Conservation (phyloP, 2,797 vertebrate species). For the Pseudomugil tenellus region DNA sequence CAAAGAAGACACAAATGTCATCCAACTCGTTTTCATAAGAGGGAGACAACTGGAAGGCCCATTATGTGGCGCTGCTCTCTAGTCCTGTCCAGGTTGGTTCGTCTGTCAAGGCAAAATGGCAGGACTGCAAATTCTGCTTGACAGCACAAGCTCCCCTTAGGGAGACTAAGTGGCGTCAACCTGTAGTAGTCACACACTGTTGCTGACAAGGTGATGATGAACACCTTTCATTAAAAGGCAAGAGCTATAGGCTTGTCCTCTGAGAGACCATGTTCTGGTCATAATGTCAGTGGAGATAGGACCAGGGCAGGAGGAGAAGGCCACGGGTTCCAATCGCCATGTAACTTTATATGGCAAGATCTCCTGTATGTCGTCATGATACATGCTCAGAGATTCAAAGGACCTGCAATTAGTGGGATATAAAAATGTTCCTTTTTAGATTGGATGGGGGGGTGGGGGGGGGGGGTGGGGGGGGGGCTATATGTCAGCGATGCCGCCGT, state of each 20-base stretch:
- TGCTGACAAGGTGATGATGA: slow-evolving; percentile 81
- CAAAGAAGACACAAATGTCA: slow-evolving; percentile 58
- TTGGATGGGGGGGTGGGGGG: no score
- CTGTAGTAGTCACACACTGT: slow-evolving; percentile 71
- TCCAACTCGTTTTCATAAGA: slow-evolving; percentile 36
- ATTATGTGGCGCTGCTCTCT: slow-evolving; percentile 51
- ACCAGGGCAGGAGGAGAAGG: slow-evolving; percentile 20
- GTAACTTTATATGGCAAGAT: slow-evolving; percentile 43
- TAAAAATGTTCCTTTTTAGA: slow-evolving; percentile 14
- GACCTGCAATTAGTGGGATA: slow-evolving; percentile 7
- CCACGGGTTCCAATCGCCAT: slow-evolving; percentile 29
- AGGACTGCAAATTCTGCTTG: slow-evolving; percentile 69
- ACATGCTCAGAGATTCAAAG: slow-evolving; percentile 41
- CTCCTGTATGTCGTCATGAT: slow-evolving; percentile 31
- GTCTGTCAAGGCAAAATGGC: slow-evolving; percentile 69
- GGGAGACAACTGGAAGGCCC: slow-evolving; percentile 58
- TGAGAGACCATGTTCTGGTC: slow-evolving; percentile 36
- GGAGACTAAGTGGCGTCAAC: slow-evolving; percentile 76
- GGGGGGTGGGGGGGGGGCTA: no score
- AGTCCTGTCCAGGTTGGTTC: slow-evolving; percentile 59
- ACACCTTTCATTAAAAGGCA: slow-evolving; percentile 80
- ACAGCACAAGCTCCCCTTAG: slow-evolving; percentile 64
- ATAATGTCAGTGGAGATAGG: slow-evolving; percentile 58
- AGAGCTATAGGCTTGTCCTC: slow-evolving; percentile 51
- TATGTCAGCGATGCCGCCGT: slow-evolving; percentile 36